Evolutionary conservation across 2,888 invertebrate genomes (phyloP).

Genomic region (Trachelus iudaicus): DNA sequence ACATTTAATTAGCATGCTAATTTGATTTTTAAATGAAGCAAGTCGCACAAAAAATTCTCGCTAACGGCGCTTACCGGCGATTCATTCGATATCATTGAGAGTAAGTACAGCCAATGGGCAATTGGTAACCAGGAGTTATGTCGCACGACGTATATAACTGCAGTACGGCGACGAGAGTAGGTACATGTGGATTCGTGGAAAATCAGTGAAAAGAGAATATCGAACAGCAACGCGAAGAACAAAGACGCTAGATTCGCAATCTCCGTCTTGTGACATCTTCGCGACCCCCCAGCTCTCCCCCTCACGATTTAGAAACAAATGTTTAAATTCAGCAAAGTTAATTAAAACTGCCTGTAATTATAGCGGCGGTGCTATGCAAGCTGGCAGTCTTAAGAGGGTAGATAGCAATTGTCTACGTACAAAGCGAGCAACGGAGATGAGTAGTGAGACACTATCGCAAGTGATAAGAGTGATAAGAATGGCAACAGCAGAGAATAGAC

Average conservation of each 20-base stretch:
- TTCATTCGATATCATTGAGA: not conserved
- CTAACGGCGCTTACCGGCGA: not conserved
- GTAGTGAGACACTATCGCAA: not conserved
- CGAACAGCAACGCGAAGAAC: not conserved
- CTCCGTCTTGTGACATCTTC: not conserved
- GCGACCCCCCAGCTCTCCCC: too few species aligned
- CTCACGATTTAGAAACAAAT: conserved; percentile 36
- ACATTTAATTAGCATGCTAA: conserved; percentile 53
- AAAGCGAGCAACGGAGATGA: not conserved
- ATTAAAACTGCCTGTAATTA: conserved; percentile 57
- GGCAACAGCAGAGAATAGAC: not conserved
- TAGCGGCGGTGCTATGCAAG: conserved; percentile 45
- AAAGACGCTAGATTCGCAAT: not conserved
- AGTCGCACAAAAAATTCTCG: not conserved
- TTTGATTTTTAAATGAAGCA: conserved; percentile 34
- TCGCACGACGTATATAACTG: not conserved
- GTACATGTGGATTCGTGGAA: not conserved
- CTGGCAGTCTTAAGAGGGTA: conserved; percentile 18
- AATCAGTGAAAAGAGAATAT: not conserved
- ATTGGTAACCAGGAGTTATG: not conserved
- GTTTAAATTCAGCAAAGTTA: conserved; percentile 55
- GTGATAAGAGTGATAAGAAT: not conserved
- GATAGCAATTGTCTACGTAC: not conserved
- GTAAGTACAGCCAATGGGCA: not conserved
- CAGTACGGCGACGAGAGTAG: not conserved